Evolutionary conservation across 1,140 invertebrate genomes (phyloP), one percentile per base, ranked within the genome.

Genomic region (Drosophila parvula): DNA sequence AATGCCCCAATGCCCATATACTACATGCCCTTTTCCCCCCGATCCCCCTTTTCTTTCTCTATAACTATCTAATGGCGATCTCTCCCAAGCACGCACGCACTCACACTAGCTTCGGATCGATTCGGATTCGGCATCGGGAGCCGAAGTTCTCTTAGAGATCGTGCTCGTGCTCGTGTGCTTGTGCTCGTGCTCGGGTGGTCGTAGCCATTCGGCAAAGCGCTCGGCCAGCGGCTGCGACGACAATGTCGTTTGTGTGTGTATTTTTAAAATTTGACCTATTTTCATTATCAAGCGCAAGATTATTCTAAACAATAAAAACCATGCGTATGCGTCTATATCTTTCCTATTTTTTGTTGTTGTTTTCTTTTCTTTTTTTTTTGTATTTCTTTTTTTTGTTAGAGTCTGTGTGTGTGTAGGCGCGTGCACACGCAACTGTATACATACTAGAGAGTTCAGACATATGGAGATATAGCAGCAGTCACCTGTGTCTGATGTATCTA

Each of bases 261-360:
- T 86, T 90, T 90, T 82, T 90, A 90, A 90, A 90, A 90, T 90
- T 90, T 90, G 86, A 90, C 86, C 86, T 86, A 90, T 90, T 90
- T 90, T 90, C 86, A 90, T 90, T 90, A 90, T 90, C 86, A 90
- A 90, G 86, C 86, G 86, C 86, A 90, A 90, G 86, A 90, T 90
- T 90, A 90, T 90, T 90, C 86, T 90, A 90, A 90, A 90, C 86
- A 90, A 90, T 83, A 89, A 89, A 55, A 84, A 69, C 56, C 79
- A 81, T 79, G 76, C 67, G 78, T 79, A 62, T 67, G 56, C 59
- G 36, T 44, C 63, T 75, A 69, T 79, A 71, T 68, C 62, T 70
- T 63, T 67, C 11, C 51, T 10, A 53, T 41, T 51, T 32, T 16
- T 10, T 58, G n/a, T 34, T 44, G n/a, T 18, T 38, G 3, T 32